Conservation (phyloP, 2,888 invertebrate genomes). For the Urechis unicinctus region DNA sequence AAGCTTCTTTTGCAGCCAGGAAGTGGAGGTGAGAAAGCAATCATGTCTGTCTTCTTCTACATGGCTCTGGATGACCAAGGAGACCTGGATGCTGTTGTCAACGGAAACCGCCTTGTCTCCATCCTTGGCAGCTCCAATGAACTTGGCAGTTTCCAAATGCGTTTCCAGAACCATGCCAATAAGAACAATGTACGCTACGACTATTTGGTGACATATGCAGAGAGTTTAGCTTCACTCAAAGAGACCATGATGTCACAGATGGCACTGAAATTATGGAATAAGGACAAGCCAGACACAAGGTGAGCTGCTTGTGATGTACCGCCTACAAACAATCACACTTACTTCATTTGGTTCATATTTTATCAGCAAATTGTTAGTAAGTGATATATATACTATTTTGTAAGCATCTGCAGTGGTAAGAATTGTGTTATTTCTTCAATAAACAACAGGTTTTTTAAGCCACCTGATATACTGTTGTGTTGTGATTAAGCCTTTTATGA, state of each 20-base stretch:
- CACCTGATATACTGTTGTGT: too few species aligned
- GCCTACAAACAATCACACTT: too few species aligned
- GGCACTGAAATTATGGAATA: slow-evolving; percentile 27
- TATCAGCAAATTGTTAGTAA: too few species aligned
- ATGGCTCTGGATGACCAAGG: slow-evolving; percentile 58
- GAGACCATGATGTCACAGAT: slow-evolving; percentile 33
- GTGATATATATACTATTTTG: too few species aligned
- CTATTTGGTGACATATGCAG: slow-evolving; percentile 36
- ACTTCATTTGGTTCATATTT: too few species aligned
- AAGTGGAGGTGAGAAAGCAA: slow-evolving; percentile 18
- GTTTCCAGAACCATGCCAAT: slow-evolving; percentile 42
- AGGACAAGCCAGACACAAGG: too few species aligned
- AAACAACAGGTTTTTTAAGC: too few species aligned
- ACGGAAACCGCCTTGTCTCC: slow-evolving; percentile 16
- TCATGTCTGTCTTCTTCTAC: slow-evolving; percentile 47
- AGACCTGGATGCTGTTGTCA: slow-evolving; percentile 30
- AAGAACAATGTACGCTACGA: slow-evolving; percentile 22
- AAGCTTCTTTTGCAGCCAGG: too few species aligned
- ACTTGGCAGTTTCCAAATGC: slow-evolving; percentile 69
- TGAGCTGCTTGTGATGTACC: too few species aligned
- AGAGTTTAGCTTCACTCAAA: slow-evolving; percentile 31
- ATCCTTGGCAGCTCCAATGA: slow-evolving; percentile 66
- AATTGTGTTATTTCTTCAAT: too few species aligned
- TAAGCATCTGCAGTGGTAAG: too few species aligned
- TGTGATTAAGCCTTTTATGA: too few species aligned